These are phyloP conservation scores for Dryococelus australis DNA, from an alignment of 2,888 invertebrate species.

Conservation along the genomic window DNA sequence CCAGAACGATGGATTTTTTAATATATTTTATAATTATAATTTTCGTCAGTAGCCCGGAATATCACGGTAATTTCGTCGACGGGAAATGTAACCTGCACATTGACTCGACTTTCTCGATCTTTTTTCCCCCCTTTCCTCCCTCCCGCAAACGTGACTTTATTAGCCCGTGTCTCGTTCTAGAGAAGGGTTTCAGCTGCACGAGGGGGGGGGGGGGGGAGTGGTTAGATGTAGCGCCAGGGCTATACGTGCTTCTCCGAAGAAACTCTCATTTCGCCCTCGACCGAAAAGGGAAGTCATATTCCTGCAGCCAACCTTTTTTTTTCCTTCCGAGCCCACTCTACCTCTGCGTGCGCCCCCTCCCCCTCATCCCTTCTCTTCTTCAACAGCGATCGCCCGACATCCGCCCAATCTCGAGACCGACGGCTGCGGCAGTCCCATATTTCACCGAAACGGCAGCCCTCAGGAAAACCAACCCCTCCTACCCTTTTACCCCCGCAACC, in stretches of 20 bases:
- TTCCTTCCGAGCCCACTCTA: no score
- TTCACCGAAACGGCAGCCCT: not conserved
- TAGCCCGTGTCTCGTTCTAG: not conserved
- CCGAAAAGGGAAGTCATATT: not conserved
- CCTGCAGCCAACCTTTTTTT: not conserved
- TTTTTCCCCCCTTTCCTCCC: no score
- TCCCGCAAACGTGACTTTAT: not conserved
- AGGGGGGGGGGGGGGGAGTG: no score
- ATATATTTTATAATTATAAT: no score
- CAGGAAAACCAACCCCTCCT: not conserved
- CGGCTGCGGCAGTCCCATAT: not conserved
- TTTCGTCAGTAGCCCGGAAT: no score
- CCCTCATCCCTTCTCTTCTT: not conserved
- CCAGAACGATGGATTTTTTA: no score
- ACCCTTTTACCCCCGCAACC: not conserved
- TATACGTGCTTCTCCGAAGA: not conserved
- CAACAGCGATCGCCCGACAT: not conserved
- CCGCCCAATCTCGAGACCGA: not conserved
- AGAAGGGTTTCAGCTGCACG: no score
- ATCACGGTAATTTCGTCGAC: no score
- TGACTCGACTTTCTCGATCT: no score
- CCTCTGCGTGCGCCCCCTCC: not conserved
- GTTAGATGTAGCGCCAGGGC: no score
- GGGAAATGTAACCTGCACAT: no score
- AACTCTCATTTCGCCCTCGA: slow-evolving; percentile 16